Evolutionary conservation across 2,113 vertebrate species (phyloP).

Genomic region (Passerina amoena): DNA sequence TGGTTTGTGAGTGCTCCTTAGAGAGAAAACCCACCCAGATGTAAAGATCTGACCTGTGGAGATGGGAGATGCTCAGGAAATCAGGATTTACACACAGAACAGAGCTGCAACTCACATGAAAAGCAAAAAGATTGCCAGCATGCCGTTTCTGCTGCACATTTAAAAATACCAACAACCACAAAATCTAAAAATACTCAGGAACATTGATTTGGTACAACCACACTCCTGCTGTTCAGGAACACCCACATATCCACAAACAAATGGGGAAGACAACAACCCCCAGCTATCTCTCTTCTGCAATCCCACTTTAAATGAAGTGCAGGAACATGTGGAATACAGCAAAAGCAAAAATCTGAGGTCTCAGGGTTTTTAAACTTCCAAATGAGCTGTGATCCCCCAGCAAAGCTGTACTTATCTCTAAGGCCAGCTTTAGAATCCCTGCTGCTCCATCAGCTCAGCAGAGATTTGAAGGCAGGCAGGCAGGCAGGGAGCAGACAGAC

Average conservation of each 20-base stretch:
- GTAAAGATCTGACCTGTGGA: background rate
- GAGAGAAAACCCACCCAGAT: background rate
- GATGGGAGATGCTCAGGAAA: background rate
- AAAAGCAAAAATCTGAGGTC: background rate
- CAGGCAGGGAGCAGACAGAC: background rate
- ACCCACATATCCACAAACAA: background rate
- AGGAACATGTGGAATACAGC: fast-evolving
- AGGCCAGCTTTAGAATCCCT: background rate
- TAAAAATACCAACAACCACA: background rate
- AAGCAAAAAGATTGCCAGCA: background rate
- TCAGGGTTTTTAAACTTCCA: background rate
- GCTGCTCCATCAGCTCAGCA: background rate
- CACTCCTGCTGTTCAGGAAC: background rate
- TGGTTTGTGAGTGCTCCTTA: background rate
- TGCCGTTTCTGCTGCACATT: background rate
- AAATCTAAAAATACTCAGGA: background rate
- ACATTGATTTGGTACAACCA: background rate
- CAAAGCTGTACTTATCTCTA: background rate
- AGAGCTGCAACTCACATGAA: background rate
- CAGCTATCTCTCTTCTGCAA: background rate
- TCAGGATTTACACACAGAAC: background rate
- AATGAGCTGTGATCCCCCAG: background rate
- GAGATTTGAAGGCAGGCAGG: background rate
- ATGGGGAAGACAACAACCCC: background rate
- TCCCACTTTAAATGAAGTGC: background rate